Percentiles rank a stretch among this genome's conserved stretches.
phyloP scores from a whole-genome alignment of 2,888 invertebrate species.

The Tuberolachnus salignus region DNA sequence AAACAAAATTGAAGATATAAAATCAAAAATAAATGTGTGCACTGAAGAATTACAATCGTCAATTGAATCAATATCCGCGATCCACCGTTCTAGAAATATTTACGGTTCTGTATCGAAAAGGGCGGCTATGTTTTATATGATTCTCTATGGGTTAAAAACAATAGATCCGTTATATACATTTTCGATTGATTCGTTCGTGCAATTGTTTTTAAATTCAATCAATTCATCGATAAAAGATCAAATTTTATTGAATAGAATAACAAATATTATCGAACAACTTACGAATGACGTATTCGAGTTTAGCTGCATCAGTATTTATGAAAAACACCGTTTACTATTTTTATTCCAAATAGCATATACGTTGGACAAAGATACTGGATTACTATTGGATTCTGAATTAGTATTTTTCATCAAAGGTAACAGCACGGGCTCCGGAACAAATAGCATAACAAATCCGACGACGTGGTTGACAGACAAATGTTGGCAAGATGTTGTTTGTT shows the following conservation, averaged over 20 bases:
- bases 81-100: slow-evolving; percentile 11
- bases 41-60: background rate
- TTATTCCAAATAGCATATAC: slow-evolving; percentile 90
- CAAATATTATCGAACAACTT: slow-evolving; percentile 30
- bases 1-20: slow-evolving; percentile 15
- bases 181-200: slow-evolving; percentile 13
- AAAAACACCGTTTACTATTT: slow-evolving; percentile 79
- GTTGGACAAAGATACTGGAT: slow-evolving; percentile 70
- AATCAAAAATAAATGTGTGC: slow-evolving; percentile 18
- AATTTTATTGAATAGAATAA: slow-evolving; percentile 10
- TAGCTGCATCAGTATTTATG: slow-evolving; percentile 36
- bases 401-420: slow-evolving; percentile 38
- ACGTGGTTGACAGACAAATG: slow-evolving; percentile 77
- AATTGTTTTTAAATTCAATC: slow-evolving; percentile 27
- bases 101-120: slow-evolving; percentile 27
- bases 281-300: slow-evolving; percentile 33
- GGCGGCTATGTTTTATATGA: slow-evolving; percentile 18
- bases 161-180: slow-evolving; percentile 40
- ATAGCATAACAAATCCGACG: slow-evolving; percentile 67
- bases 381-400: slow-evolving; percentile 17
- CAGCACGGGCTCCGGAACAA: background rate
- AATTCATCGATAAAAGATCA: background rate
- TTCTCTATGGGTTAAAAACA: slow-evolving; percentile 16
- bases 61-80: background rate
- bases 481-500: slow-evolving; percentile 83